Evolutionary conservation across 2,888 invertebrate species (phyloP).

Genomic region (Platycnemis pennipes): DNA sequence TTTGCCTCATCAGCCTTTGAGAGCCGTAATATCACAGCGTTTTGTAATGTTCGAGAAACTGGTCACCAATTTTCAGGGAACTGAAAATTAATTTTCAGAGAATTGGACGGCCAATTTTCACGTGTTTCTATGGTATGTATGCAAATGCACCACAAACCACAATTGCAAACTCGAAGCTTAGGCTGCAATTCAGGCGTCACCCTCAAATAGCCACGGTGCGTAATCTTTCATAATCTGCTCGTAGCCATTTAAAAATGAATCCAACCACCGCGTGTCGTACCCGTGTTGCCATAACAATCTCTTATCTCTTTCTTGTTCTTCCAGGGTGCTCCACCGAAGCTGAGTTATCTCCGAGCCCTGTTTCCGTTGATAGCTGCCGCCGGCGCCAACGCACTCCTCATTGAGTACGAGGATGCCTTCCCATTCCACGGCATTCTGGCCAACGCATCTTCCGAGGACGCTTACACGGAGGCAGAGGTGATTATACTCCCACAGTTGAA

Average conservation of each 20-base stretch:
- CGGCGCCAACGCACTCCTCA: constrained; percentile 80
- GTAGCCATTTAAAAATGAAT: too few relatives aligned
- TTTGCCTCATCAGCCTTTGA: too few relatives aligned
- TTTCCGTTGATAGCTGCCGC: constrained; percentile 75
- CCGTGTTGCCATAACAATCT: background rate
- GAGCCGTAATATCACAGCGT: too few relatives aligned
- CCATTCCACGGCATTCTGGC: constrained; percentile 79
- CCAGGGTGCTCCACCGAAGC: constrained; percentile 68
- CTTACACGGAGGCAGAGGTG: constrained; percentile 77
- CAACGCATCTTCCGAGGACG: constrained; percentile 77
- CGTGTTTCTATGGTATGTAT: too few relatives aligned
- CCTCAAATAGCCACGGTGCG: background rate
- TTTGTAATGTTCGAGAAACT: too few relatives aligned
- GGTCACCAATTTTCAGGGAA: too few relatives aligned
- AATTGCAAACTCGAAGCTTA: too few relatives aligned
- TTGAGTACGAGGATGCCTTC: constrained; percentile 85
- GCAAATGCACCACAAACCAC: too few relatives aligned
- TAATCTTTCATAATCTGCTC: background rate
- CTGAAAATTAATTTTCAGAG: too few relatives aligned
- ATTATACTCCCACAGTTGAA: too few relatives aligned
- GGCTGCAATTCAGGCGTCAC: background rate
- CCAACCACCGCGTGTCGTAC: too few relatives aligned
- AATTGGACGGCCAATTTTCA: too few relatives aligned
- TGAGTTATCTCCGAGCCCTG: constrained; percentile 77
- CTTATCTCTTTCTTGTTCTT: background rate